Evolutionary conservation across 2,888 invertebrate species (phyloP), one percentile per base, ranked within the genome.

Genomic region (Philaethria dido): DNA sequence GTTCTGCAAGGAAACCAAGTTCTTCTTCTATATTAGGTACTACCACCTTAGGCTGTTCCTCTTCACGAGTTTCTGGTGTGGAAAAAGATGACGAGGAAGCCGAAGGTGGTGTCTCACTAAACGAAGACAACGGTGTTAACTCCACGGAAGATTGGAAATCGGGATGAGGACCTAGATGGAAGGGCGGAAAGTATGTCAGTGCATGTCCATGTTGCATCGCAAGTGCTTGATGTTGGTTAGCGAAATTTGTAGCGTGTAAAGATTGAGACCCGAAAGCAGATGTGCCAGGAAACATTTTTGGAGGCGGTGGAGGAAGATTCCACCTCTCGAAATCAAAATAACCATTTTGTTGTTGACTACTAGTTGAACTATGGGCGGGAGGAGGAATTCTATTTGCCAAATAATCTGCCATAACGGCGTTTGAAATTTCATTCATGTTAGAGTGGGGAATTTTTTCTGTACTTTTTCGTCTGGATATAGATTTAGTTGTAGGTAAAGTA

Each of bases 1-100:
- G 93, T 91, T 94, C 94, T 78, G 95, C 94, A 86, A 97, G 93
- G 90, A 96, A 97, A 86, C 96, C 96, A 81, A 97, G 93, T 91
- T 97, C 97, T 92, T 97, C 97, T 88, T 97, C 97, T 85, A 97
- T 97, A 92, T 97, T 96, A 78, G 97, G 97, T 81, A 97, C 97
- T 79, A 97, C 96, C 78, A 97, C 97, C 93, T 97, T 97, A 75
- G 96, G 96, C 88, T 95, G 95, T 80, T 94, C 94, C 85, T 95
- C 95, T 75, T 94, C 94, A 86, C 94, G 92, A 80, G 89, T 92
- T 89, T 93, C 93, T 77, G 93, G 91, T 75, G 92, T 91, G 72
- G 93, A 93, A 88, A 93, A 93, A 78, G 93, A 88, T 84, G 93
- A 93, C 78, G 93, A 88, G 89, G 93, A 87, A 89, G 93, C 87